These are phyloP conservation scores for Melinaea marsaeus DNA, from an alignment of 2,888 invertebrate species.

Conservation along the genomic window DNA sequence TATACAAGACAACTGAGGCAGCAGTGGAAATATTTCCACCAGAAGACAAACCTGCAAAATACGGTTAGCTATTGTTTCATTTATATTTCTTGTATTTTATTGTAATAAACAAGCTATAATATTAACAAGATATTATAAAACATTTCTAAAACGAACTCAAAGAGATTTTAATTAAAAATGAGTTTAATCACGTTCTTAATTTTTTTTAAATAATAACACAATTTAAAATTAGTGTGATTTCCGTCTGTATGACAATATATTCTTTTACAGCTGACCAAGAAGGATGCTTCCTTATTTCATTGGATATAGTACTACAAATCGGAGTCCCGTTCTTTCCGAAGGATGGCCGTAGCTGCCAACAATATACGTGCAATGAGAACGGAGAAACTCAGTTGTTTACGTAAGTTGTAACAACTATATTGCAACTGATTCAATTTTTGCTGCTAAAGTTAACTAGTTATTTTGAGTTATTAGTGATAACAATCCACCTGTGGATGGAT, in stretches of 20 bases:
- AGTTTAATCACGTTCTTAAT: too few species aligned
- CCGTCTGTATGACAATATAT: not conserved
- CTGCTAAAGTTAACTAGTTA: not conserved
- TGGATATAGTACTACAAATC: slow-evolving; percentile 27
- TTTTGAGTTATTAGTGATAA: too few species aligned
- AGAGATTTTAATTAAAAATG: too few species aligned
- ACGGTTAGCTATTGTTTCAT: slow-evolving; percentile 16
- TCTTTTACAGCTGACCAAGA: slow-evolving; percentile 26
- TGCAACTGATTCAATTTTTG: not conserved
- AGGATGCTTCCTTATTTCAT: slow-evolving; percentile 29
- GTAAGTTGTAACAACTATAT: slow-evolving; percentile 6
- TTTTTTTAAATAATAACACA: too few species aligned
- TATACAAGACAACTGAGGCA: slow-evolving; percentile 14
- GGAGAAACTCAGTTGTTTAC: slow-evolving; percentile 12
- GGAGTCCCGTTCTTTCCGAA: slow-evolving; percentile 14
- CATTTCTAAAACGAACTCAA: too few species aligned
- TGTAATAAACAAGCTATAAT: not conserved
- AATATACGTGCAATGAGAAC: slow-evolving; percentile 20
- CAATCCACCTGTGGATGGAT: too few species aligned
- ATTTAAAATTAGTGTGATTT: too few species aligned
- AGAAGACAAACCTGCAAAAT: slow-evolving; percentile 24
- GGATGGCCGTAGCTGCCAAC: slow-evolving; percentile 20
- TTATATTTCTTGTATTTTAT: too few species aligned
- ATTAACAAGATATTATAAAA: too few species aligned
- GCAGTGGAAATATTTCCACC: slow-evolving; percentile 19